Conservation (phyloP, 2,113 vertebrate species). For the Vireo altiloquus region DNA sequence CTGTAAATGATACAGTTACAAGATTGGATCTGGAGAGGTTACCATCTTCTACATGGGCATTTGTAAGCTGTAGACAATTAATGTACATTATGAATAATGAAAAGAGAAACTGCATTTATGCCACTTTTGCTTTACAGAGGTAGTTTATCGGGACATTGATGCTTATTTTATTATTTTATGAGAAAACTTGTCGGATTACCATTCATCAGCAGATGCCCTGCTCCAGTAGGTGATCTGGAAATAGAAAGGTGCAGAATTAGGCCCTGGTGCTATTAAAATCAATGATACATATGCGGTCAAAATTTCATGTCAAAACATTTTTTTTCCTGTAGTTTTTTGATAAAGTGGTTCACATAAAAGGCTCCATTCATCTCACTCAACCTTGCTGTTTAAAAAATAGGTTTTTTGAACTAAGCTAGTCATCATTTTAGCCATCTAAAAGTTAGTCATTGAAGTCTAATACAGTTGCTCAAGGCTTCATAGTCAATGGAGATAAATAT, state of each 20-base stretch:
- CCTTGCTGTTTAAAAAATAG: constrained; percentile 37
- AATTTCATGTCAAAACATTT: not conserved
- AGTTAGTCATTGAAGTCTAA: constrained; percentile 35
- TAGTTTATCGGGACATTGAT: not conserved
- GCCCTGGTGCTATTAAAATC: not conserved
- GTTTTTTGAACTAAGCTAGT: not conserved
- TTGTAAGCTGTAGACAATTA: not conserved
- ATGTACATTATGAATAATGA: not conserved
- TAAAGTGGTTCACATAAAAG: not conserved
- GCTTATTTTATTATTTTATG: not conserved
- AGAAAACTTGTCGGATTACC: not conserved
- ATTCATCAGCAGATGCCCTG: not conserved
- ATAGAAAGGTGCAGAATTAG: not conserved
- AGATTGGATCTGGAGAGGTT: not conserved
- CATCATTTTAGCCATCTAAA: constrained; percentile 31
- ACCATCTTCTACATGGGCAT: not conserved
- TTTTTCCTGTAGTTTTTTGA: not conserved
- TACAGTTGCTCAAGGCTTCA: constrained; percentile 3
- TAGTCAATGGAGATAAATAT: not conserved
- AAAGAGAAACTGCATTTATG: not conserved
- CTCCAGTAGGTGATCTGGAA: not conserved
- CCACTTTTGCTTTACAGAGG: not conserved
- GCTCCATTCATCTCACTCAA: constrained; percentile 5
- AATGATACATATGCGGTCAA: not conserved
- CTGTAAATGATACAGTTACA: not conserved